Conservation (phyloP, 1,140 invertebrate species). For the Oedothorax gibbosus region DNA sequence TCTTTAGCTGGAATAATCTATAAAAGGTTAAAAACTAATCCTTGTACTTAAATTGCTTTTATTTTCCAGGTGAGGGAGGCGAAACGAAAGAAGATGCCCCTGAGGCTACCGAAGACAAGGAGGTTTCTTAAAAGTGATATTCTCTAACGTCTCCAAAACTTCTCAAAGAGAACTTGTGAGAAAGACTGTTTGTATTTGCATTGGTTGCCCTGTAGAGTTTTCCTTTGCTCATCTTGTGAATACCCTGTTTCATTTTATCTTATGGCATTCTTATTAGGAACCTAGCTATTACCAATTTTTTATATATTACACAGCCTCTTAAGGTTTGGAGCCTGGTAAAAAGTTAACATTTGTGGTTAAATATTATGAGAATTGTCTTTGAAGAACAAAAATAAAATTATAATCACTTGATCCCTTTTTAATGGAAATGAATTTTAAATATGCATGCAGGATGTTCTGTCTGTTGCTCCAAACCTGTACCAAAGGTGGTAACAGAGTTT, state of each 20-base stretch:
- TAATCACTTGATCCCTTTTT: constrained; percentile 8
- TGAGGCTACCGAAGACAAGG: constrained; percentile 50
- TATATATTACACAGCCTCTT: constrained; percentile 24
- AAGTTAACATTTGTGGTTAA: too few relatives aligned
- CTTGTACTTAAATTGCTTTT: not conserved
- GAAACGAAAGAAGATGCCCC: constrained; percentile 47
- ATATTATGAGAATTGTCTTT: not conserved
- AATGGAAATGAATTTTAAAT: constrained; percentile 12
- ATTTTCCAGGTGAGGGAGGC: constrained; percentile 43
- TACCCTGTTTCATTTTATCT: constrained; percentile 57
- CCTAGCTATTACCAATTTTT: constrained; percentile 57
- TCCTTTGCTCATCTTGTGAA: constrained; percentile 62
- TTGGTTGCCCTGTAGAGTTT: constrained; percentile 61
- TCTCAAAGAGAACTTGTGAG: constrained; percentile 49
- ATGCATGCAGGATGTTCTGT: constrained; percentile 12
- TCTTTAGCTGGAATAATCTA: too few relatives aligned
- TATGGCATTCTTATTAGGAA: constrained; percentile 44
- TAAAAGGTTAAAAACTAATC: not conserved
- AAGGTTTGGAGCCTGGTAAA: constrained; percentile 32
- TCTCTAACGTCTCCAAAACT: constrained; percentile 50
- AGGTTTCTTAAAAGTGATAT: constrained; percentile 60
- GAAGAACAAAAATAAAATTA: not conserved
- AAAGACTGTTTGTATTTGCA: constrained; percentile 61
- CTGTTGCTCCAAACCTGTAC: constrained; percentile 33
- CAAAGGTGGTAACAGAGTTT: constrained; percentile 26